Conservation (phyloP, 2,888 invertebrate genomes). For the Chamaedrilus cognettii region DNA sequence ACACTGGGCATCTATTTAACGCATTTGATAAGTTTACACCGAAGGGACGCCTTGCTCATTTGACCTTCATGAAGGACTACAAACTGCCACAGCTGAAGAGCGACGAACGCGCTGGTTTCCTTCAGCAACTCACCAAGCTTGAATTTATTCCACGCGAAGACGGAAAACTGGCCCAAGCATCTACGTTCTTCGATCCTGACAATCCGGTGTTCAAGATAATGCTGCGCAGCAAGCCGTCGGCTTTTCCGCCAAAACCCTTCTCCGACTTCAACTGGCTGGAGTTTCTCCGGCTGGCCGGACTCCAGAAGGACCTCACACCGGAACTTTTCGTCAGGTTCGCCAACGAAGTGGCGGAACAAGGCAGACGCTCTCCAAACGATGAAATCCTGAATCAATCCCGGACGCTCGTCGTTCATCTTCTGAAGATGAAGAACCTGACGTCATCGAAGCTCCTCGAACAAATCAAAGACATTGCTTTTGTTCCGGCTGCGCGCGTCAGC, state of each 20-base stretch:
- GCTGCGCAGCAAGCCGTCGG: slow-evolving; percentile 16
- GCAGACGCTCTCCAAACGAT: slow-evolving; percentile 25
- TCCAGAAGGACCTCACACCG: slow-evolving; percentile 24
- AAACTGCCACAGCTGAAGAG: slow-evolving; percentile 31
- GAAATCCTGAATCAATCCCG: slow-evolving; percentile 36
- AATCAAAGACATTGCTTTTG: slow-evolving; percentile 34
- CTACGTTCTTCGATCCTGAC: slow-evolving; percentile 37
- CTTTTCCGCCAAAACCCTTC: slow-evolving; percentile 40
- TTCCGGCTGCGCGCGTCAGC: slow-evolving; percentile 36
- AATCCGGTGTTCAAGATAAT: slow-evolving; percentile 38
- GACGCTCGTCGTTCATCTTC: slow-evolving; percentile 36
- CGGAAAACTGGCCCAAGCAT: slow-evolving; percentile 21
- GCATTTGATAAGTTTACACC: slow-evolving; percentile 35
- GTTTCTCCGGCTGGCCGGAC: slow-evolving; percentile 35
- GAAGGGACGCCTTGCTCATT: slow-evolving; percentile 30
- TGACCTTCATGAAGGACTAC: slow-evolving; percentile 37
- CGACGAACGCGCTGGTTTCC: slow-evolving; percentile 27
- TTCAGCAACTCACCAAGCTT: slow-evolving; percentile 29
- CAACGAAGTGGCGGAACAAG: slow-evolving; percentile 35
- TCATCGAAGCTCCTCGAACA: slow-evolving; percentile 29
- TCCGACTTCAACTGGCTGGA: slow-evolving; percentile 39
- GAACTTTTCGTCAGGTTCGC: slow-evolving; percentile 38
- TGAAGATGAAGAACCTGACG: slow-evolving; percentile 29
- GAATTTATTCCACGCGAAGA: slow-evolving; percentile 34
- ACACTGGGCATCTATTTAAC: slow-evolving; percentile 36